Base-by-base conservation (phyloP, 2,888 invertebrate species). In the Odontocerum albicorne region DNA sequence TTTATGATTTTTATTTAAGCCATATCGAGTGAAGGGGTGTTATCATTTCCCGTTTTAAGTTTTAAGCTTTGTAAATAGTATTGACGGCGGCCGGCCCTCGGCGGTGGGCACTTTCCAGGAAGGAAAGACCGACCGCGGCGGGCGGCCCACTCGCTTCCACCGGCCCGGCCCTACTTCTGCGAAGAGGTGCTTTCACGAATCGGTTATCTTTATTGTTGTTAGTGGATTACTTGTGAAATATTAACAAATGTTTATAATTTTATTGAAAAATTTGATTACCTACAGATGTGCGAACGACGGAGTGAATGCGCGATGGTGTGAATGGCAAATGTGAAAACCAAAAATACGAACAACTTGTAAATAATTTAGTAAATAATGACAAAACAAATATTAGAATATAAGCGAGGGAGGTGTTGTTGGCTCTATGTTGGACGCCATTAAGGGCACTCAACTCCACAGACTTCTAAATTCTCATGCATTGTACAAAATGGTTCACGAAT, bases 401-500 rank as follows among this genome's bases (percentile, higher is more conserved):
- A 44, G 39, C 43, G 22, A 33, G 73, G 74, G 69, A 39, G n/a
- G 36, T n/a, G 43, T 20, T 8, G 32, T 42, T 69, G 74, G 74
- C 76, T 75, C 77, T 75, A 74, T 74, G 70, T 72, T 45, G 44
- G 17, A 38, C 36, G 38, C 44, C 31, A 16, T 52, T 44, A 44
- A 22, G 49, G 38, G 66, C 70, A 72, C 74, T 66, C 72, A 70
- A 69, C 69, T 43, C 50, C 39, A 52, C 16, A 46, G 40, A 53
- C 47, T 53, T 15, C 42, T 33, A 46, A 40, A 44, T 47, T 51
- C 55, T 58, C 58, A 55, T 51, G 72, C 72, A 70, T 73, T 77
- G 77, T 78, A 77, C 77, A 77, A 76, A 74, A 21, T 73, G 74
- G 74, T 75, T 76, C 77, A 76, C 76, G 75, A 77, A 75, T 73